phyloP scores from a whole-genome alignment of 2,113 vertebrate species.

The Thomomys bottae region DNA sequence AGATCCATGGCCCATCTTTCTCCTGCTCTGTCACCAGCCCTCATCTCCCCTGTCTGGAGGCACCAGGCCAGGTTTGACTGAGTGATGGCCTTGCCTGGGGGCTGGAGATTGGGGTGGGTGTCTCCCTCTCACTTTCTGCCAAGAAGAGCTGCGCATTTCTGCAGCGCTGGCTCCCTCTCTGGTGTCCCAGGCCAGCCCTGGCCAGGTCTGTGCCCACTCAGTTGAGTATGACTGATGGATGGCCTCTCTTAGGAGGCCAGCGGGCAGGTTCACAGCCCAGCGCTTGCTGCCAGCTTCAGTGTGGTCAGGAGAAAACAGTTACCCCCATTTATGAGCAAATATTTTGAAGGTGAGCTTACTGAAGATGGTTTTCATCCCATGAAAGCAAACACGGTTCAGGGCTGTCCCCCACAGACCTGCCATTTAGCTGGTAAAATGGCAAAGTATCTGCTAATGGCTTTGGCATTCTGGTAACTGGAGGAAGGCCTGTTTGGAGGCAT shows the following conservation, averaged over 20 bases:
- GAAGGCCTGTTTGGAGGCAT: slow-evolving; percentile 45
- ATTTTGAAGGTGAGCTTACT: slow-evolving; percentile 68
- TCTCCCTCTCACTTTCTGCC: neutral
- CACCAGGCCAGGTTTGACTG: neutral
- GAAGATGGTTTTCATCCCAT: slow-evolving; percentile 18
- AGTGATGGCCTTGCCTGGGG: neutral
- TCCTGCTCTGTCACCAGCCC: too few relatives aligned
- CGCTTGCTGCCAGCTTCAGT: slow-evolving; percentile 52
- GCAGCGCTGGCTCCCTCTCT: neutral
- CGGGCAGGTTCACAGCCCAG: slow-evolving; percentile 27
- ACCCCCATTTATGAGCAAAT: slow-evolving; percentile 72
- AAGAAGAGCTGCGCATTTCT: neutral
- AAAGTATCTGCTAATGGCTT: slow-evolving; percentile 58
- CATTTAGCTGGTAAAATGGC: slow-evolving; percentile 63
- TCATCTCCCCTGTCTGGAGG: neutral
- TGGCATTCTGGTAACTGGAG: slow-evolving; percentile 57
- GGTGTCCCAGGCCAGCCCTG: slow-evolving; percentile 48
- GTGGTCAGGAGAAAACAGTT: slow-evolving; percentile 75
- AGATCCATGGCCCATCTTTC: neutral
- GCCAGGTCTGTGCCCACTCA: neutral
- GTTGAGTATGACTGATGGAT: neutral
- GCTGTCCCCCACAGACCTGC: slow-evolving; percentile 43
- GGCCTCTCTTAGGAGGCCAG: slow-evolving; percentile 64
- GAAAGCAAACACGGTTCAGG: slow-evolving; percentile 28
- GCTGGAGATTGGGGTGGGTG: neutral